Conservation (phyloP, 1,140 invertebrate genomes). For the Caerostris extrusa region DNA sequence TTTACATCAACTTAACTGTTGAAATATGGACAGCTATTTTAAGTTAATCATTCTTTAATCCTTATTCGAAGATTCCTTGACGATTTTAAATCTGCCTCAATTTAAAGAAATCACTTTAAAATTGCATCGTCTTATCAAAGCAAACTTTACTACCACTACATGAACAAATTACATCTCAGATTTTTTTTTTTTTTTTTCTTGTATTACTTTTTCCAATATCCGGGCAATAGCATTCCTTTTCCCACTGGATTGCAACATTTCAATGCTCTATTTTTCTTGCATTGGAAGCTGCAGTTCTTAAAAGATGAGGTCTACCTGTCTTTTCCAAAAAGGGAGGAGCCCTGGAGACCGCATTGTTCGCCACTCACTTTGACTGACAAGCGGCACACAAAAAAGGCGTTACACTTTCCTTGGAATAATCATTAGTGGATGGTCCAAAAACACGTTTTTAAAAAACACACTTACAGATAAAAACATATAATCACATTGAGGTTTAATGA, state of each 20-base stretch:
- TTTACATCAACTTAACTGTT: too few relatives aligned
- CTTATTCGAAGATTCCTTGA: too few relatives aligned
- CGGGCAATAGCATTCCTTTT: background rate
- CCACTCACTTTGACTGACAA: slow-evolving; percentile 13
- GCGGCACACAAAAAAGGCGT: slow-evolving; percentile 17
- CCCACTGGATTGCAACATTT: background rate
- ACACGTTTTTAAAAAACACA: background rate
- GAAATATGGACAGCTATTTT: too few relatives aligned
- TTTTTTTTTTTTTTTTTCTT: background rate
- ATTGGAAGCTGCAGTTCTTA: background rate
- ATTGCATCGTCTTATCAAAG: too few relatives aligned
- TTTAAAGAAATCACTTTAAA: too few relatives aligned
- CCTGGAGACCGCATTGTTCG: background rate
- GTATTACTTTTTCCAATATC: background rate
- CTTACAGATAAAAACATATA: background rate
- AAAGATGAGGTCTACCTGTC: background rate
- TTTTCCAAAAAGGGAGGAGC: background rate
- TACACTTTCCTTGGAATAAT: slow-evolving; percentile 1
- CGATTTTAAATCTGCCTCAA: too few relatives aligned
- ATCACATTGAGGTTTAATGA: background rate
- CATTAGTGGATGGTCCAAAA: background rate
- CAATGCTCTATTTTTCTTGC: background rate
- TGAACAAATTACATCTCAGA: too few relatives aligned
- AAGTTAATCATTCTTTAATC: too few relatives aligned
- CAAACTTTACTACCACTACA: too few relatives aligned